Evolutionary conservation across 2,113 vertebrate species (phyloP), one percentile per base, ranked within the genome.

Genomic region (Hymenochirus boettgeri): DNA sequence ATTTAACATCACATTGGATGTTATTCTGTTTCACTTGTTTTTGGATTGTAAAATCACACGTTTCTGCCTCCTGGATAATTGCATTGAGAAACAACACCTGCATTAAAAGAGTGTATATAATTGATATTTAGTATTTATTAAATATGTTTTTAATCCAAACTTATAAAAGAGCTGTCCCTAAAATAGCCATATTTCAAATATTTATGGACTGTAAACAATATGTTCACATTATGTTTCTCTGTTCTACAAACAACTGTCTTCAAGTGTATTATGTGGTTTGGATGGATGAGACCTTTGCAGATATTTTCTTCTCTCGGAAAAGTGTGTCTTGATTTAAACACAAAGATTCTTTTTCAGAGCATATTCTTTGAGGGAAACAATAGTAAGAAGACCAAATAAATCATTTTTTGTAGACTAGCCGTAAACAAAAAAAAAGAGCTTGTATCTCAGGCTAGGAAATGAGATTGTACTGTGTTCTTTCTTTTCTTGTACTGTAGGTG

Each of bases 281-380:
- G 31, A 23, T 42, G 42, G 65, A 69, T 53, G 33, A 69, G 55
- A 51, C 37, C 25, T 35, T 3, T 33, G 29, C 42, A 57, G 54
- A 65, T 50, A 45, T 29, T 69, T 52, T 69, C 57, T 60, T 52
- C 51, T 69, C 31, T 29, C 17, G 23, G 19, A 60, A 17, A 59
- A 60, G 12, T 17, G n/a, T 69, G 60, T 69, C 65, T 69, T 60
- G 65, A 69, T 69, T 45, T 45, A 42, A 18, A 26, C 33, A 53
- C 19, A 69, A 60, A 45, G 47, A 67, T 31, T 19, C 11, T 57
- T 33, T 39, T 51, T 58, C 25, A 47, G 46, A 39, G 13, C 39
- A 50, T 7, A 27, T 15, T 42, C 29, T 42, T 42, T 42, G 13
- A 15, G 18, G 10, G 19, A 54, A 54, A 54, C 24, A 59, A 33